Percentiles rank a stretch among this genome's conserved stretches.
phyloP scores from a whole-genome alignment of 2,888 invertebrate genomes.

The Leptinotarsa haldemani region DNA sequence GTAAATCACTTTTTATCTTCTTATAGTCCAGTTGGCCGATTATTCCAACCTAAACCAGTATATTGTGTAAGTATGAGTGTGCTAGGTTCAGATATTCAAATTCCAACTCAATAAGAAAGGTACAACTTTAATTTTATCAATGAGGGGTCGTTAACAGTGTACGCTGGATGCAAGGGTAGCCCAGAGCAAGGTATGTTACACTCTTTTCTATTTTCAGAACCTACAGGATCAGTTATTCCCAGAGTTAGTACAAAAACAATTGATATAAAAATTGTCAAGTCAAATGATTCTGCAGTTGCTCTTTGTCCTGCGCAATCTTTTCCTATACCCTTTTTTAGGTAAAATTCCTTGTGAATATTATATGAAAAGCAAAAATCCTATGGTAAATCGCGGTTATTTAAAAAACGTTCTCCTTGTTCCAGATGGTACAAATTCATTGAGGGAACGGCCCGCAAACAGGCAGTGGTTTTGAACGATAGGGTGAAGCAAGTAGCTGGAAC shows the following conservation, averaged over 20 bases:
- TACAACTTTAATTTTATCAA: constrained; percentile 18
- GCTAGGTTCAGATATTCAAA: constrained; percentile 66
- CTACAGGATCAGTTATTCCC: constrained; percentile 76
- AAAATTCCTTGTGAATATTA: constrained; percentile 53
- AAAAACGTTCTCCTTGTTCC: constrained; percentile 68
- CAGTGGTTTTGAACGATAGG: constrained; percentile 89
- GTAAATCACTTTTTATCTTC: constrained; percentile 53
- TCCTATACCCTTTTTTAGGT: constrained; percentile 82
- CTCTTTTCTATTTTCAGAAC: constrained; percentile 66
- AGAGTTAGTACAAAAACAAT: constrained; percentile 72
- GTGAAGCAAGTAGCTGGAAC: constrained; percentile 95
- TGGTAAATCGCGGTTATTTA: too few species aligned
- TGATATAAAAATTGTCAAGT: constrained; percentile 61
- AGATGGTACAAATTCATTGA: constrained; percentile 96
- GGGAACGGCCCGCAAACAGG: constrained; percentile 85
- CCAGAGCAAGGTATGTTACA: constrained; percentile 33
- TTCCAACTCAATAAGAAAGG: constrained; percentile 71
- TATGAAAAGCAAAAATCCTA: background rate
- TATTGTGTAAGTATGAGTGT: background rate
- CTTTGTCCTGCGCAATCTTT: constrained; percentile 81
- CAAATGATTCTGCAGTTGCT: constrained; percentile 67
- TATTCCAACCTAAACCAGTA: background rate
- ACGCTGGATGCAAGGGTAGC: constrained; percentile 42
- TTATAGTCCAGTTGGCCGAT: background rate
- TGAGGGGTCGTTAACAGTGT: background rate